Conservation (phyloP, 2,888 invertebrate genomes). For the Hymenopus coronatus region DNA sequence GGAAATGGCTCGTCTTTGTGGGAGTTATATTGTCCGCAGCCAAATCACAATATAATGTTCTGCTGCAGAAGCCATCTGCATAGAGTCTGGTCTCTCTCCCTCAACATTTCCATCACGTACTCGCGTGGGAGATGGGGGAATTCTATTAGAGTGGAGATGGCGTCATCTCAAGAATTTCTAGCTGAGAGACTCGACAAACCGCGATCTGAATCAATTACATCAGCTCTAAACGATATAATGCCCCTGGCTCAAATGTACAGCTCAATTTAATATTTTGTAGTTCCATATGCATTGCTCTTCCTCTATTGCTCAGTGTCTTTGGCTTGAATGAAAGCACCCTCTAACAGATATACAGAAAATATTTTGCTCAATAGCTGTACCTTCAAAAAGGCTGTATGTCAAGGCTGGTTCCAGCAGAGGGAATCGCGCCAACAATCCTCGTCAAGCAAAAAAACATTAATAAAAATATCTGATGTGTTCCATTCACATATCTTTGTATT, state of each 20-base stretch:
- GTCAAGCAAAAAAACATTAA: too few relatives aligned
- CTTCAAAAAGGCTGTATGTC: too few relatives aligned
- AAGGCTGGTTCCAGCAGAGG: too few relatives aligned
- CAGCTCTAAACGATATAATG: neutral
- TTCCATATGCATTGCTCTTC: neutral
- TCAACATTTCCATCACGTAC: neutral
- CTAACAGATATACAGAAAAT: too few relatives aligned
- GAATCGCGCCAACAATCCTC: too few relatives aligned
- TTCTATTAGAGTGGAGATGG: neutral
- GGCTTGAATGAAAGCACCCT: neutral
- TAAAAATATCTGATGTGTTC: too few relatives aligned
- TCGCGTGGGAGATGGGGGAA: neutral
- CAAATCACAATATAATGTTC: neutral
- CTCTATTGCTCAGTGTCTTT: neutral
- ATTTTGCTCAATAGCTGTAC: too few relatives aligned
- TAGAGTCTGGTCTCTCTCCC: neutral
- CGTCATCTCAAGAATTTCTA: neutral
- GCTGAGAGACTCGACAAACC: neutral
- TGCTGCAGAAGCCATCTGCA: neutral
- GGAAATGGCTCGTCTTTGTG: neutral
- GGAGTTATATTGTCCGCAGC: neutral
- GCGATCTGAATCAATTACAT: neutral
- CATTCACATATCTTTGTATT: too few relatives aligned
- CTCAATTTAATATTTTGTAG: neutral
- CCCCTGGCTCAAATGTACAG: neutral